phyloP scores from a whole-genome alignment of 1,140 invertebrate genomes.

The Leptopilina clavipes region DNA sequence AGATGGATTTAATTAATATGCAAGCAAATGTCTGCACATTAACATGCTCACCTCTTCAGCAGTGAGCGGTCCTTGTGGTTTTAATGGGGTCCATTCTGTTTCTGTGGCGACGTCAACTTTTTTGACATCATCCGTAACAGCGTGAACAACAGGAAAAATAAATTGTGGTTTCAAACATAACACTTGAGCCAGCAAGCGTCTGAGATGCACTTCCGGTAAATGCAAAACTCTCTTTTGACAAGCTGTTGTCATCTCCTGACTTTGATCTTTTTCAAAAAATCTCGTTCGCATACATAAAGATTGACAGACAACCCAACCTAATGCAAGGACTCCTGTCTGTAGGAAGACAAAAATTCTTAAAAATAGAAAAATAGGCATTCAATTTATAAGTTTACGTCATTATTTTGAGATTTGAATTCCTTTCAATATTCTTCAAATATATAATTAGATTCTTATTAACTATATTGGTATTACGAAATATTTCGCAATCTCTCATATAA shows the following conservation, averaged over 20 bases:
- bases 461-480: slow-evolving; percentile 7
- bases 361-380: not conserved
- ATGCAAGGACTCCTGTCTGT: slow-evolving; percentile 62
- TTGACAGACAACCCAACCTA: slow-evolving; percentile 60
- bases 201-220: slow-evolving; percentile 42
- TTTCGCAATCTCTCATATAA: slow-evolving; percentile 15
- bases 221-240: slow-evolving; percentile 41
- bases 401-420: not conserved
- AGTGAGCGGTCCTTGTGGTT: slow-evolving; percentile 60
- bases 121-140: slow-evolving; percentile 42
- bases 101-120: slow-evolving; percentile 30
- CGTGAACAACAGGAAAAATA: slow-evolving; percentile 55
- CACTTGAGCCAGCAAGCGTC: slow-evolving; percentile 47
- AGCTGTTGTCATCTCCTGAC: not conserved
- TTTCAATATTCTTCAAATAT: not conserved
- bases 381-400: no score
- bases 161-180: slow-evolving; percentile 52
- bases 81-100: slow-evolving; percentile 37
- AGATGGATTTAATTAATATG: slow-evolving; percentile 40
- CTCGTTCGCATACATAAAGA: slow-evolving; percentile 54
- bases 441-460: not conserved
- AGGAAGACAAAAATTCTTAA: slow-evolving; percentile 40
- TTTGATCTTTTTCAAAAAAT: slow-evolving; percentile 49
- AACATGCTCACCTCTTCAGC: slow-evolving; percentile 67
- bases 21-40: slow-evolving; percentile 48